Conservation (phyloP, 2,797 vertebrate genomes). For the Pteropus rufus region DNA sequence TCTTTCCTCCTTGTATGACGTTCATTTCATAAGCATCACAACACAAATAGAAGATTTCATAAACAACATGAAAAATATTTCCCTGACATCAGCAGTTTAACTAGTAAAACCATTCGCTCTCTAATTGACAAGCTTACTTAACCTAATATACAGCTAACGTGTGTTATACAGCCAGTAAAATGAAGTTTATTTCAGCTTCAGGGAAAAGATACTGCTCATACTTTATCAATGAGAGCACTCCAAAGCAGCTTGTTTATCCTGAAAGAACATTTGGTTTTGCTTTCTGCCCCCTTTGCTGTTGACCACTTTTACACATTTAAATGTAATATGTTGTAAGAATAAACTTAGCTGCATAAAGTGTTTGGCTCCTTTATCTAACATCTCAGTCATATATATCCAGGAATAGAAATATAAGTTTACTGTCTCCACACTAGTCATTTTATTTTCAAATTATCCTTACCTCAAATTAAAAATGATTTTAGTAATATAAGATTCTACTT, state of each 20-base stretch:
- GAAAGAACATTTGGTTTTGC: conserved; percentile 75
- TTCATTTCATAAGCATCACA: not conserved
- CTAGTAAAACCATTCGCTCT: not conserved
- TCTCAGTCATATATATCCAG: not conserved
- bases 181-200: conserved; percentile 2
- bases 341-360: conserved; percentile 86
- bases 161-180: conserved; percentile 1
- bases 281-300: conserved; percentile 80
- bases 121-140: conserved; percentile 29
- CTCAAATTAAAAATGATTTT: conserved; percentile 25
- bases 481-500: conserved; percentile 5
- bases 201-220: not conserved
- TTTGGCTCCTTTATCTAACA: conserved; percentile 74
- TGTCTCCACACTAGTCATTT: not conserved
- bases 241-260: conserved; percentile 64
- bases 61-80: not conserved
- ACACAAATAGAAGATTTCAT: conserved; percentile 19
- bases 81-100: not conserved
- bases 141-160: not conserved
- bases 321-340: conserved; percentile 96
- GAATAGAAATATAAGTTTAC: not conserved
- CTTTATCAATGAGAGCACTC: not conserved
- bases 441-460: conserved; percentile 42
- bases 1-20: not conserved
- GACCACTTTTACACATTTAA: conserved; percentile 88